A percentile compares a stretch with the other conserved stretches of the same genome.
Evolutionary conservation across 1,140 invertebrate species (phyloP).

Genomic region (Coelopa frigida): DNA sequence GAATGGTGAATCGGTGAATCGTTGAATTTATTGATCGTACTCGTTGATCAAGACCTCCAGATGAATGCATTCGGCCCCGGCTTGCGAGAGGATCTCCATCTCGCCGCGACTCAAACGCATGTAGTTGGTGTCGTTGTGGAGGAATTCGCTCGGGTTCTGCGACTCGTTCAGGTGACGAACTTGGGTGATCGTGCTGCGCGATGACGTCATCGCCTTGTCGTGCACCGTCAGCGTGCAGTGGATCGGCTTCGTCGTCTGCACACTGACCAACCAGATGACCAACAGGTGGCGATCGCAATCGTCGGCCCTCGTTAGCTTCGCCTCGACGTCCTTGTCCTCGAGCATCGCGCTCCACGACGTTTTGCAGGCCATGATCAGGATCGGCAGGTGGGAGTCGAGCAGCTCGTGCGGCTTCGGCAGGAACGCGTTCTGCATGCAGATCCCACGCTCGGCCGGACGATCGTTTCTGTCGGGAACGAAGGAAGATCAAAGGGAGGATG

Average conservation of each 20-base stretch:
- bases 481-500: background rate
- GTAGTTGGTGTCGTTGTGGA: conserved; percentile 12
- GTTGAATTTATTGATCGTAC: conserved; percentile 3
- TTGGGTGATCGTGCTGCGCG: conserved; percentile 11
- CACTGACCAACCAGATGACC: conserved; percentile 15
- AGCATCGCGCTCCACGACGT: conserved; percentile 10
- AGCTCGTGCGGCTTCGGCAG: conserved; percentile 13
- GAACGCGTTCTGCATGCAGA: conserved; percentile 15
- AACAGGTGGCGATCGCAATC: conserved; percentile 5
- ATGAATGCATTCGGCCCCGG: conserved; percentile 8
- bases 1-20: background rate
- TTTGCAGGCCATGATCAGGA: conserved; percentile 15
- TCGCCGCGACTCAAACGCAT: conserved; percentile 14
- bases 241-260: conserved; percentile 13
- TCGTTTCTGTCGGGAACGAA: background rate
- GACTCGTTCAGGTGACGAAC: conserved; percentile 7
- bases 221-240: conserved; percentile 14
- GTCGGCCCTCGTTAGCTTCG: background rate
- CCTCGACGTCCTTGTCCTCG: conserved; percentile 8
- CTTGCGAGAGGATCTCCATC: conserved; percentile 12
- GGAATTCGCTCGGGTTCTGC: conserved; percentile 13
- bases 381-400: conserved; percentile 12
- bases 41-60: conserved; percentile 16
- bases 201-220: conserved; percentile 11
- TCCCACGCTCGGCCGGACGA: conserved; percentile 8